Evolutionary conservation across 2,888 invertebrate species (phyloP), one percentile per base, ranked within the genome.

Genomic region (Diploptera punctata): DNA sequence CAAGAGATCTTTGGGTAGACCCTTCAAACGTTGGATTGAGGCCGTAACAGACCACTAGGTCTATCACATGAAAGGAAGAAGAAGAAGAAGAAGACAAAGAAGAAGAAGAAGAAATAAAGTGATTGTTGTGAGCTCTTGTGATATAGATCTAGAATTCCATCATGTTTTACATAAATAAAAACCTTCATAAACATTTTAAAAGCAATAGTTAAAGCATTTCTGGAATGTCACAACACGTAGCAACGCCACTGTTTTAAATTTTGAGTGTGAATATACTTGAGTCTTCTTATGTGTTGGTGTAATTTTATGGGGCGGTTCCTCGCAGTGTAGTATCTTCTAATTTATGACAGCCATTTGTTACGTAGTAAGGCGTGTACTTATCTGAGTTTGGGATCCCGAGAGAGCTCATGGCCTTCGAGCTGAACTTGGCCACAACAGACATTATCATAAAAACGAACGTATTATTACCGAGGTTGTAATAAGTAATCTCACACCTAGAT

Each of bases 291-390:
- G 13, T 1, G 21, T 24, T 9, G 9, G 9, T 57, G 29, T 29
- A 29, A 65, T 65, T 26, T 65, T 65, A 65, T 29, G 65, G 65
- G 65, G 65, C 65, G 65, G 44, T 65, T 47, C 65, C 47, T 29
- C 9, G 44, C 44, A 43, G 47, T 26, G 68, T 68, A 72, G 61
- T 72, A 68, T 68, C 72, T 68, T 19, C 26, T 49, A 62, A 72
- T 72, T 72, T 72, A 72, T 72, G 72, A 60, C 52, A n/a, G 68
- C 72, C 68, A 72, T 72, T 72, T 72, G 61, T 72, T 72, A 68
- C 38, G 57, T 26, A n/a, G 57, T 21, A 31, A 57, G 57, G 57
- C 57, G 57, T 57, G 57, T 21, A 29, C 29, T 57, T 57, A 57
- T 57, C 57, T 24, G 26, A 13, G 57, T 57, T 57, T 21, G 57